Percentiles rank a stretch among this genome's conserved stretches.
Evolutionary conservation across 2,888 invertebrate species (phyloP).

Genomic region (Malachius bipustulatus): DNA sequence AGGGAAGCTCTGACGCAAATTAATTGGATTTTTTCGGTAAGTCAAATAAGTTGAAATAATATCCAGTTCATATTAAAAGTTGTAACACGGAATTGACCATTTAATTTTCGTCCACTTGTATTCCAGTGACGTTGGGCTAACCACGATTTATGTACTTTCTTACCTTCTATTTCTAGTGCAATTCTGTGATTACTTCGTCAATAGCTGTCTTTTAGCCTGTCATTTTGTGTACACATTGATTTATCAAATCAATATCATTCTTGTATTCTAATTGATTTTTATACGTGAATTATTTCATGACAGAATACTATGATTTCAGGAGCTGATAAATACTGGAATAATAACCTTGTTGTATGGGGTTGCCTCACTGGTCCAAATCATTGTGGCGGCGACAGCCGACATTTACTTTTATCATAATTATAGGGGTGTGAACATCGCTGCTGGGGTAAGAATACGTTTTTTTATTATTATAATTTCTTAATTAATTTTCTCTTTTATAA

Average conservation of each 20-base stretch:
- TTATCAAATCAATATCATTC: not conserved
- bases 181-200: not conserved
- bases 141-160: too few relatives aligned
- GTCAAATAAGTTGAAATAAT: too few relatives aligned
- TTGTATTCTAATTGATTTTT: too few relatives aligned
- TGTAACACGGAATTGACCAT: too few relatives aligned
- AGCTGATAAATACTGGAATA: slow-evolving; percentile 63
- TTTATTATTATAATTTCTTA: too few relatives aligned
- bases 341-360: slow-evolving; percentile 61
- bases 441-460: slow-evolving; percentile 51
- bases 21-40: slow-evolving; percentile 75
- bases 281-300: too few relatives aligned
- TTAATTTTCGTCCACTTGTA: too few relatives aligned
- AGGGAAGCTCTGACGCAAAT: slow-evolving; percentile 63
- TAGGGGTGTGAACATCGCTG: slow-evolving; percentile 54
- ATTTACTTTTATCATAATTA: slow-evolving; percentile 25
- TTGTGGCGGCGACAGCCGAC: slow-evolving; percentile 43
- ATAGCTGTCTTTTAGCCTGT: not conserved
- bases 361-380: slow-evolving; percentile 69
- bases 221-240: not conserved
- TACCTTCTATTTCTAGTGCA: too few relatives aligned
- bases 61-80: too few relatives aligned
- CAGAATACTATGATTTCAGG: too few relatives aligned
- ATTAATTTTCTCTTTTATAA: too few relatives aligned
- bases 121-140: too few relatives aligned